phyloP scores from a whole-genome alignment of 2,888 invertebrate species.

The Trilocha varians region DNA sequence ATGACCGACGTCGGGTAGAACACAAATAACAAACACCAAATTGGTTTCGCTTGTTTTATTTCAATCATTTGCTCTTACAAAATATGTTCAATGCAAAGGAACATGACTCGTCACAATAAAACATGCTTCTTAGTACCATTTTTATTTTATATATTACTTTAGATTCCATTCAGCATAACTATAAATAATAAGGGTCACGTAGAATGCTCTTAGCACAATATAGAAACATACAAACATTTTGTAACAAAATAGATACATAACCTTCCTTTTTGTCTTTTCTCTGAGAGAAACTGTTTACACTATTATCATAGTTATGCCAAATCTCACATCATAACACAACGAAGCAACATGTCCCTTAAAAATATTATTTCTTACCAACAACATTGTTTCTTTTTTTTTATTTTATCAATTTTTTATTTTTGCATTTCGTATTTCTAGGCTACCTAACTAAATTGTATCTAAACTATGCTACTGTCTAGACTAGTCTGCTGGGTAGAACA shows the following conservation, averaged over 20 bases:
- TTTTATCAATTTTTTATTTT: constrained; percentile 72
- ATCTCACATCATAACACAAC: constrained; percentile 69
- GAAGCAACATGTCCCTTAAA: constrained; percentile 75
- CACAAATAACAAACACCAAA: constrained; percentile 47
- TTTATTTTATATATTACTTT: constrained; percentile 71
- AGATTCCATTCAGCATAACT: constrained; percentile 73
- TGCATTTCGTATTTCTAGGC: constrained; percentile 74
- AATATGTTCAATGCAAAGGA: constrained; percentile 75
- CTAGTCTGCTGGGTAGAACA: constrained; percentile 73
- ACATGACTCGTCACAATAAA: constrained; percentile 73
- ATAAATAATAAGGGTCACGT: constrained; percentile 72
- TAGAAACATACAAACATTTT: constrained; percentile 74
- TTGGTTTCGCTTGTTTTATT: constrained; percentile 74
- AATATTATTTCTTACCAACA: constrained; percentile 77
- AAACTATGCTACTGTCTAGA: constrained; percentile 74
- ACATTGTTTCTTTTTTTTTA: constrained; percentile 74
- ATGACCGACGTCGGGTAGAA: too few relatives aligned
- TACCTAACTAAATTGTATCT: constrained; percentile 73
- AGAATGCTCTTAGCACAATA: constrained; percentile 74
- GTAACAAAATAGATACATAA: constrained; percentile 74
- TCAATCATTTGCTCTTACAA: constrained; percentile 74
- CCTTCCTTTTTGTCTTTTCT: constrained; percentile 62
- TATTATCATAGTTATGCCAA: constrained; percentile 73
- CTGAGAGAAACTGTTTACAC: constrained; percentile 64
- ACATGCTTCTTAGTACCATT: constrained; percentile 74